These are phyloP conservation scores for Abscondita cerata DNA, from an alignment of 2,888 invertebrate genomes.

Conservation along the genomic window DNA sequence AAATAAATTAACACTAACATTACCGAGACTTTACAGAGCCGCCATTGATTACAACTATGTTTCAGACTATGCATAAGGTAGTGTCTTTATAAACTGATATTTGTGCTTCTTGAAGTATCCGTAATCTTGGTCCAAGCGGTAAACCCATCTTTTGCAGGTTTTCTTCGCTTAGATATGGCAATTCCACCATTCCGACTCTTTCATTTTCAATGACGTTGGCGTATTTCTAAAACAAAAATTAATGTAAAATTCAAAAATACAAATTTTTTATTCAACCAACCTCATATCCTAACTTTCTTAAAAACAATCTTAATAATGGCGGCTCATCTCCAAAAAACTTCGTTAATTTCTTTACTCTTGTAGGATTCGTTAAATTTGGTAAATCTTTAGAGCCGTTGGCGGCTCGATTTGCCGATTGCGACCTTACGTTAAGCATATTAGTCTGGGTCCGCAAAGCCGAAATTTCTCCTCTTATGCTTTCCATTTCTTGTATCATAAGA, in stretches of 20 bases:
- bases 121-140: conserved; percentile 86
- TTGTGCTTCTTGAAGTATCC: conserved; percentile 87
- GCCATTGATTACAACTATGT: conserved; percentile 24
- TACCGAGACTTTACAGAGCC: conserved; percentile 27
- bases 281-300: conserved; percentile 92
- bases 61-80: conserved; percentile 68
- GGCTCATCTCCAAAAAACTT: conserved; percentile 96
- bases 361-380: conserved; percentile 83
- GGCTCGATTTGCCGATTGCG: conserved; percentile 71
- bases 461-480: conserved; percentile 83
- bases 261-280: conserved; percentile 84
- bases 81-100: conserved; percentile 69
- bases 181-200: too few species aligned
- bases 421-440: conserved; percentile 67
- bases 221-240: too few species aligned
- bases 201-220: too few species aligned
- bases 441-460: conserved; percentile 75
- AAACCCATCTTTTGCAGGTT: conserved; percentile 84
- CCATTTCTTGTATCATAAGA: conserved; percentile 88
- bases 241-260: too few species aligned
- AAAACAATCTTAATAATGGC: conserved; percentile 85
- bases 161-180: conserved; percentile 90
- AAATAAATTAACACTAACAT: conserved; percentile 16
- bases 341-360: conserved; percentile 83
- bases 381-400: conserved; percentile 64